Evolutionary conservation across 2,888 invertebrate genomes (phyloP).

Genomic region (Hoplodrina ambigua): DNA sequence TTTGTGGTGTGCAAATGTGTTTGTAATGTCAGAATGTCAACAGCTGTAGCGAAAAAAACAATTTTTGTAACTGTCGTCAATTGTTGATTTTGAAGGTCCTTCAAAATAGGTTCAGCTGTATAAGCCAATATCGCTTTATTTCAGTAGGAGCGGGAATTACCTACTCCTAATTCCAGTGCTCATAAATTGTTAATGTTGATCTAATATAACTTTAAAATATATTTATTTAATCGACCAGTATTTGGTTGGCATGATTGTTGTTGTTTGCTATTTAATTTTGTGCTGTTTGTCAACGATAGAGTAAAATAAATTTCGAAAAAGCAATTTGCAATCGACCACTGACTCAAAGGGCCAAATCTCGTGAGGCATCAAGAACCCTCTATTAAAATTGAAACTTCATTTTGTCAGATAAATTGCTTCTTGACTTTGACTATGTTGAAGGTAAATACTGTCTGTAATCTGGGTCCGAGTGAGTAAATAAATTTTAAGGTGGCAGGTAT

Average conservation of each 20-base stretch:
- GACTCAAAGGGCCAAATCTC: constrained; percentile 82
- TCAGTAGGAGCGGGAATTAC: not conserved
- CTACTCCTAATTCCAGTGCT: constrained; percentile 17
- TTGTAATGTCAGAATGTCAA: too few relatives aligned
- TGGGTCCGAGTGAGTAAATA: constrained; percentile 79
- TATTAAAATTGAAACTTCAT: constrained; percentile 89
- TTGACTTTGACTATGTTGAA: constrained; percentile 84
- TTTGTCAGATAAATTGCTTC: constrained; percentile 87
- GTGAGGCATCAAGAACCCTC: constrained; percentile 76
- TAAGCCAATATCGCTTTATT: too few relatives aligned
- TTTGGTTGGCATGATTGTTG: constrained; percentile 40
- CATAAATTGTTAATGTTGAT: constrained; percentile 37
- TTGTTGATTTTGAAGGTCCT: too few relatives aligned
- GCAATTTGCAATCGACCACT: constrained; percentile 85
- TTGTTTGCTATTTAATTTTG: constrained; percentile 60
- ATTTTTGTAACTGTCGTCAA: too few relatives aligned
- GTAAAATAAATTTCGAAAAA: constrained; percentile 80
- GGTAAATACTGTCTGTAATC: constrained; percentile 85
- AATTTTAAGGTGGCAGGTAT: constrained; percentile 68
- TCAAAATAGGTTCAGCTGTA: too few relatives aligned
- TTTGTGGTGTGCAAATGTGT: too few relatives aligned
- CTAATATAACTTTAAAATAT: constrained; percentile 10
- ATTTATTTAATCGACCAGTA: constrained; percentile 33
- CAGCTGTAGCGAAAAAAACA: too few relatives aligned
- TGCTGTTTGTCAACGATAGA: constrained; percentile 64